Evolutionary conservation across 2,888 invertebrate species (phyloP), one percentile per base, ranked within the genome.

Genomic region (Hypsopygia costalis): DNA sequence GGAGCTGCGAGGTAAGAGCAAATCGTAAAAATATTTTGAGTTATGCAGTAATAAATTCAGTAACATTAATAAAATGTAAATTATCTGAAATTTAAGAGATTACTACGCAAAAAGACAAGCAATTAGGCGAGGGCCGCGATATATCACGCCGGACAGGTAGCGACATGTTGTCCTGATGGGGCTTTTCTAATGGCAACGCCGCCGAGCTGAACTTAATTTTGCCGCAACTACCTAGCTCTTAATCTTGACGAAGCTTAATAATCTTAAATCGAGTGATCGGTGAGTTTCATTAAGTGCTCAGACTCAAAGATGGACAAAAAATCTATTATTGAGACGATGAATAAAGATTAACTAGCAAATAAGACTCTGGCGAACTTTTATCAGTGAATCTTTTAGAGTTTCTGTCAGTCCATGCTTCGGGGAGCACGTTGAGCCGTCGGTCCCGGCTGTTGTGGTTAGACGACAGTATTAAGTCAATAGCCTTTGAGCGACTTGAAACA

Each of bases 141-240:
- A 72, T 72, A 76, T 76, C 74, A 72, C 58, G 53, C 48, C 42
- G 69, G 75, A 69, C 74, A 75, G 73, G 77, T 75, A 69, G 69
- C 68, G 62, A 69, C 71, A 75, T 71, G 64, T 71, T 75, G 72
- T 50, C 52, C 30, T 70, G 75, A 77, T 72, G 66, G 64, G 57
- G 48, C 51, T 51, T 62, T 47, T 64, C 65, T 70, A 69, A 69
- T 63, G 69, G 57, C 51, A 34, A 46, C 51, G 53, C 52, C 51
- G 53, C 52, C 57, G 58, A 55, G 53, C 38, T 41, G 30, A 51
- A 57, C 55, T 48, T 51, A 49, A 58, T 54, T 52, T 44, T 43
- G 33, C 40, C 34, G 33, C 36, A 29, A 16, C 16, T 16, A 16
- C 16, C 16, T 16, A 41, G 16, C 20, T 9, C 36, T 36, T 20